phyloP scores from a whole-genome alignment of 2,113 vertebrate genomes.

The Romanogobio albipinnatus region DNA sequence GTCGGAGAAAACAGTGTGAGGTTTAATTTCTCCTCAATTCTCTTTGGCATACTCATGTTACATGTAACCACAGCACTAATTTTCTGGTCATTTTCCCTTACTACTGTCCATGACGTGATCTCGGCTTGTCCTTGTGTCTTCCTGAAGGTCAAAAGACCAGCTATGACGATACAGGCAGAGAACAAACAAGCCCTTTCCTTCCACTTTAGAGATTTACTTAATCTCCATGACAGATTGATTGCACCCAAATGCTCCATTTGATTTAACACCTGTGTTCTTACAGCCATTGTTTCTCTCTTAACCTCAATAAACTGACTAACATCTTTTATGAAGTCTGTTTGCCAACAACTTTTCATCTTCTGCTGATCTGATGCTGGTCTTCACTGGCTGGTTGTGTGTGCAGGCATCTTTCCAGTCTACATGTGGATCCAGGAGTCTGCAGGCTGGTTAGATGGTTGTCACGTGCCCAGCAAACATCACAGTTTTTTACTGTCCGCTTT shows the following conservation, averaged over 20 bases:
- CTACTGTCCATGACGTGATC: background rate
- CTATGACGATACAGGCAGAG: conserved; percentile 6
- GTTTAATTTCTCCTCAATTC: background rate
- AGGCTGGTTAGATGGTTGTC: conserved; percentile 99
- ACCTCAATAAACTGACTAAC: no score
- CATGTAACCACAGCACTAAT: background rate
- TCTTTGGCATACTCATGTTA: background rate
- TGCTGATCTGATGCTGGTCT: conserved; percentile 12
- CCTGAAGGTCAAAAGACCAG: background rate
- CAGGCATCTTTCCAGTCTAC: conserved; percentile 97
- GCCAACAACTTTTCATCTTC: background rate
- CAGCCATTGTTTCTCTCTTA: background rate
- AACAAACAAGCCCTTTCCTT: conserved; percentile 33
- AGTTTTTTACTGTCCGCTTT: background rate
- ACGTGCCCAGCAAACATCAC: conserved; percentile 79
- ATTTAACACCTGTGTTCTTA: background rate
- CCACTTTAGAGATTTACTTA: background rate
- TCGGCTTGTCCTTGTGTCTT: conserved; percentile 3
- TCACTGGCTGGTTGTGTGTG: conserved; percentile 80
- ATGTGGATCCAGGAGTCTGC: conserved; percentile 94
- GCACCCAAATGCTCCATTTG: background rate
- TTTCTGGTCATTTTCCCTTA: background rate
- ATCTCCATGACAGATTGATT: conserved; percentile 33
- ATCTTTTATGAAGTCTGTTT: no score
- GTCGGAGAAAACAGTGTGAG: background rate